These are phyloP conservation scores for Bubo blakistoni DNA, from an alignment of 2,113 vertebrate species.

Conservation along the genomic window DNA sequence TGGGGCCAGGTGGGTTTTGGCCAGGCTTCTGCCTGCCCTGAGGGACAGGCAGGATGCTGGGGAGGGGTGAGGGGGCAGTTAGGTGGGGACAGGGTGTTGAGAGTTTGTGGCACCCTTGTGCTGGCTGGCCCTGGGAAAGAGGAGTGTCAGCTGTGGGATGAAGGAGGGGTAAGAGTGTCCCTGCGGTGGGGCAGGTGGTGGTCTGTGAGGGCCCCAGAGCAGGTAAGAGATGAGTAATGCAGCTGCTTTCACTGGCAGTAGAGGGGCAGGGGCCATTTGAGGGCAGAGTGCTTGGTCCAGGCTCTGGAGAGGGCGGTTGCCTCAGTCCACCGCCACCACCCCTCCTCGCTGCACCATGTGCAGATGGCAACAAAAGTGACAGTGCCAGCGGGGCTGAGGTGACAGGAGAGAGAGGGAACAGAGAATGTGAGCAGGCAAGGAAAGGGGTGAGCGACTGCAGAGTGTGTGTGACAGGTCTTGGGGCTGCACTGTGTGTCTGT, in stretches of 20 bases:
- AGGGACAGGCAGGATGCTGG: not conserved
- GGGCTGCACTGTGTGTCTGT: fast-evolving
- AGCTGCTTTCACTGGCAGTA: not conserved
- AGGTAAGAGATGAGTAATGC: fast-evolving
- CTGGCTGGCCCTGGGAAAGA: not conserved
- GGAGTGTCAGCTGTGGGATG: not conserved
- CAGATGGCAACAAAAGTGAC: not conserved
- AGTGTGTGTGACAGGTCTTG: fast-evolving
- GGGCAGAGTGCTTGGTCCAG: not conserved
- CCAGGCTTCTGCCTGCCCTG: not conserved
- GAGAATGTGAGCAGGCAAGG: not conserved
- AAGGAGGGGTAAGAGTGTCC: not conserved
- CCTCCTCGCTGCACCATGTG: not conserved
- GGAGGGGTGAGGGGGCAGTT: not conserved
- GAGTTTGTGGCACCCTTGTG: not conserved
- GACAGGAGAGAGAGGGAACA: not conserved
- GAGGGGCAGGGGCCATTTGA: not conserved
- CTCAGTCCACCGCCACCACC: no score
- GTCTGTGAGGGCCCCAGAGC: not conserved
- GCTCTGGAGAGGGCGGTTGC: not conserved
- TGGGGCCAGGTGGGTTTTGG: not conserved
- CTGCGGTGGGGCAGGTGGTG: not conserved
- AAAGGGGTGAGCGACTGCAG: fast-evolving
- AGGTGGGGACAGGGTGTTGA: not conserved
- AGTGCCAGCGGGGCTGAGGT: not conserved